Conservation (phyloP, 2,797 vertebrate genomes). For the Periophthalmus magnuspinnatus region DNA sequence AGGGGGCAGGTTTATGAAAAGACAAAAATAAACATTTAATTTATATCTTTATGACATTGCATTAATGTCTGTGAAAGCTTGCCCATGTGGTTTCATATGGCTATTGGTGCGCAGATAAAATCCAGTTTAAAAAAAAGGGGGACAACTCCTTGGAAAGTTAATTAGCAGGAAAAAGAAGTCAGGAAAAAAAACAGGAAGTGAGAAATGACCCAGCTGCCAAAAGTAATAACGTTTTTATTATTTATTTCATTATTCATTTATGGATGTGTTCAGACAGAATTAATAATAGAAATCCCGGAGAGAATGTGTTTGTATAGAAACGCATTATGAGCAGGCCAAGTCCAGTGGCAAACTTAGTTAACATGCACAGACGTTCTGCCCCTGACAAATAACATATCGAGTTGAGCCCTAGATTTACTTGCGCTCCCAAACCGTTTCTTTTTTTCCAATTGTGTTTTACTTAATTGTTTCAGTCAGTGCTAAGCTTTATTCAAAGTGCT, state of each 20-base stretch:
- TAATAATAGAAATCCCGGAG: slow-evolving; percentile 79
- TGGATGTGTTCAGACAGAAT: slow-evolving; percentile 81
- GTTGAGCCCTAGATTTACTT: slow-evolving; percentile 58
- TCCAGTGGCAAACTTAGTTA: slow-evolving; percentile 77
- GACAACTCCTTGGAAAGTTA: slow-evolving; percentile 82
- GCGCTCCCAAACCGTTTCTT: slow-evolving; percentile 49
- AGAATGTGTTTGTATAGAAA: slow-evolving; percentile 76
- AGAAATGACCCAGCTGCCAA: slow-evolving; percentile 80
- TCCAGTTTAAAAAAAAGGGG: slow-evolving; percentile 72
- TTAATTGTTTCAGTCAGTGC: slow-evolving; percentile 65
- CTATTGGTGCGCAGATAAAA: slow-evolving; percentile 50
- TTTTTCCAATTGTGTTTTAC: slow-evolving; percentile 60
- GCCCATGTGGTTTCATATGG: slow-evolving; percentile 8
- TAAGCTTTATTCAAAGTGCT: slow-evolving; percentile 51
- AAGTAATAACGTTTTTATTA: slow-evolving; percentile 81
- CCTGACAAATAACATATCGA: slow-evolving; percentile 76
- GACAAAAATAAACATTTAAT: background rate
- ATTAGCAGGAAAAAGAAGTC: slow-evolving; percentile 73
- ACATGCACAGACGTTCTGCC: slow-evolving; percentile 74
- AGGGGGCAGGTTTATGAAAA: background rate
- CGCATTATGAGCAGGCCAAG: slow-evolving; percentile 70
- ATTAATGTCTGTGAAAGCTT: background rate
- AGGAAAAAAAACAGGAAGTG: slow-evolving; percentile 73
- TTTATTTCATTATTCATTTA: slow-evolving; percentile 85
- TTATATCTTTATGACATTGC: slow-evolving; percentile 36